Evolutionary conservation across 2,797 vertebrate species (phyloP).

Genomic region (Argentina silus): DNA sequence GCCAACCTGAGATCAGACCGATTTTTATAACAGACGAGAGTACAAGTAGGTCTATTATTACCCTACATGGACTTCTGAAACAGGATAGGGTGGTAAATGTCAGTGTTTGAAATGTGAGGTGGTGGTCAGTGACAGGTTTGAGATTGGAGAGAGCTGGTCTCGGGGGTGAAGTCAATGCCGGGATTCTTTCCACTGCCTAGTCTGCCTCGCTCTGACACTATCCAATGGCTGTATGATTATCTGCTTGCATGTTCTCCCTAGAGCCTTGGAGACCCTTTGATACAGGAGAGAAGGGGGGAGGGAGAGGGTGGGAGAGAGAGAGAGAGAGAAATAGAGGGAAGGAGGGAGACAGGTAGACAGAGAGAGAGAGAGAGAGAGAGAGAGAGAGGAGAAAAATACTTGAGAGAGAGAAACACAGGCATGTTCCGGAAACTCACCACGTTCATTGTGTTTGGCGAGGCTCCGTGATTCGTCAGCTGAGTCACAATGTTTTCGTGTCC

Average conservation of each 20-base stretch:
- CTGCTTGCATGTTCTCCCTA: neutral
- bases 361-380: neutral
- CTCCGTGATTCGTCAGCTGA: conserved; percentile 93
- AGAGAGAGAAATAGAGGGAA: neutral
- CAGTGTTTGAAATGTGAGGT: no score
- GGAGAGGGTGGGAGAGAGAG: neutral
- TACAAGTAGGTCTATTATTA: no score
- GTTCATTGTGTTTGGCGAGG: conserved; percentile 91
- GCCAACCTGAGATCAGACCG: no score
- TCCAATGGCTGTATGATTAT: neutral
- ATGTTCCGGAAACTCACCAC: conserved; percentile 27
- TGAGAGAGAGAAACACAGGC: conserved; percentile 1
- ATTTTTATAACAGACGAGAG: no score
- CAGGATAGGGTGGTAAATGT: no score
- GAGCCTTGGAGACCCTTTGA: neutral
- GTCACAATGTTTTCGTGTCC: conserved; percentile 98
- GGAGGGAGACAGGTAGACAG: neutral
- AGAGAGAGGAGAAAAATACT: neutral
- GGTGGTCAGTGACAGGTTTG: conserved; percentile 19
- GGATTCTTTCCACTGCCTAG: neutral
- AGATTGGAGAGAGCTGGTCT: neutral
- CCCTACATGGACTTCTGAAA: no score
- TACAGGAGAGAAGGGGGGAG: neutral
- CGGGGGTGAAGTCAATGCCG: neutral
- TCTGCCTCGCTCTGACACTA: neutral